Base-by-base conservation (phyloP, 1,140 invertebrate species). In the Drosophila aff. region DNA sequence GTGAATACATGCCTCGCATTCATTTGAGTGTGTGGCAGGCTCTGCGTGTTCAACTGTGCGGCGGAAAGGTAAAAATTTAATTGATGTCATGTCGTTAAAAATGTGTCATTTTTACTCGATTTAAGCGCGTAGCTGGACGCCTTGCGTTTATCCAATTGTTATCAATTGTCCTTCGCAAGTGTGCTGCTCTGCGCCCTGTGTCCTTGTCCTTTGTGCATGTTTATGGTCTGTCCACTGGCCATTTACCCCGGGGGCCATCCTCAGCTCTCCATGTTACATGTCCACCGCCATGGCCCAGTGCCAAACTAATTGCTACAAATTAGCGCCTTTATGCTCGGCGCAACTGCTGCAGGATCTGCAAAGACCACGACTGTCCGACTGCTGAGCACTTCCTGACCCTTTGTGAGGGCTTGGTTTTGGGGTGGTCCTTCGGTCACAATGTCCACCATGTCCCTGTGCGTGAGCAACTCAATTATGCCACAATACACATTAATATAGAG, bases 251-350 rank as follows among this genome's bases (percentile, higher is more conserved):
- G 44, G 38, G 53, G 53, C 15, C 53, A 26, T 40, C 21, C 53
- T 26, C 41, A 16, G 28, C 31, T 73, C 31, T 26, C 23, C 40
- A 28, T 62, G 31, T 26, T 15, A 9, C 64, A 47, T 67, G 63
- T 43, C 47, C 63, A 46, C 26, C 58, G 44, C 53, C 66, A 62
- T 66, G 55, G 52, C 43, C 55, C 53, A 65, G 79, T 79, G 66
- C 49, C 53, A 89, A 79, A 75, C 82, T 82, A 90, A 90, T 90
- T 90, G 86, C 76, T 82, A 67, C 85, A 90, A 90, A 90, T 90
- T 90, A 90, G 79, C 85, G 86, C 86, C 82, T 86, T 90, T 90
- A 82, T 91, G 82, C 73, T 65, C 68, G 67, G 36, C 7, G 47
- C 66, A 46, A 33, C 53, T 59, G 64, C 26, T 71, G 52, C 26